Percentiles rank a stretch among this genome's conserved stretches.
These are phyloP conservation scores for Lasiurus cinereus DNA, from an alignment of 2,113 vertebrate genomes.

Conservation along the genomic window DNA sequence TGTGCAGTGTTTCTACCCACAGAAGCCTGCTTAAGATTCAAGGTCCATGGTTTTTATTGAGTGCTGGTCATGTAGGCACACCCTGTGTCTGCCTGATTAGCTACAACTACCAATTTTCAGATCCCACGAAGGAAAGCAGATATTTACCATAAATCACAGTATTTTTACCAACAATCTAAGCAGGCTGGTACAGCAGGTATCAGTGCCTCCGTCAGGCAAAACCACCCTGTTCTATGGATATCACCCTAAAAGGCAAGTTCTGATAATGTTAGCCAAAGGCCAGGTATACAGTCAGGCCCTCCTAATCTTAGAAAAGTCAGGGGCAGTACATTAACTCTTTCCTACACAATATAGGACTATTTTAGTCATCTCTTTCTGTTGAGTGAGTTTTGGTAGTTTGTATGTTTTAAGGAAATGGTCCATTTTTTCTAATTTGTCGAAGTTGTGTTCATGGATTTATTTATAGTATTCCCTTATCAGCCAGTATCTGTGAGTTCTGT, in stretches of 20 bases:
- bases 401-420: neutral
- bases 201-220: neutral
- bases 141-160: neutral
- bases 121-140: neutral
- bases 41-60: neutral
- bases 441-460: neutral
- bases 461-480: neutral
- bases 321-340: neutral
- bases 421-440: neutral
- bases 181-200: neutral
- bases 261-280: neutral
- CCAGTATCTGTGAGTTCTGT: neutral
- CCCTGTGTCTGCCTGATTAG: neutral
- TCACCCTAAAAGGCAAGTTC: neutral
- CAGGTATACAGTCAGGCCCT: neutral
- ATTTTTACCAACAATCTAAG: neutral
- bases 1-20: neutral
- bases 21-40: neutral
- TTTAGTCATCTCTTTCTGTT: neutral
- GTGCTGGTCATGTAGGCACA: neutral
- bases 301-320: neutral
- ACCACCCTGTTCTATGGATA: neutral
- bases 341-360: neutral
- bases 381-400: neutral
- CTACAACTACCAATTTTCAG: neutral